phyloP scores from a whole-genome alignment of 2,797 vertebrate genomes.

The Propithecus perrieri region DNA sequence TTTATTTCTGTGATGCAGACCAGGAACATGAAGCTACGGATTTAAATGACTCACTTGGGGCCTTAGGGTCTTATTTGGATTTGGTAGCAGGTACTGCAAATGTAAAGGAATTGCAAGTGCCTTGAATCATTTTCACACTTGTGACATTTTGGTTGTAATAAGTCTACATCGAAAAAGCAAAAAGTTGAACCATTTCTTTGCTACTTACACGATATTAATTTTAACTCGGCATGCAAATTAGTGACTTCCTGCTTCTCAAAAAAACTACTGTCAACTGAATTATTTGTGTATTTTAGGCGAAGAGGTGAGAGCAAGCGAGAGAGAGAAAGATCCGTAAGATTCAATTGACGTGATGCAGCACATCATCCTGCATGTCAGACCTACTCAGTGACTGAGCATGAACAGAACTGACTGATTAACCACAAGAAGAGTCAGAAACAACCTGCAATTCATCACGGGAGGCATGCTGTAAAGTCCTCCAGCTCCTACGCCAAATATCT shows the following conservation, averaged over 20 bases:
- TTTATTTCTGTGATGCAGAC: not conserved
- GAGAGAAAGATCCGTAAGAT: not conserved
- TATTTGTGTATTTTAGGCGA: not conserved
- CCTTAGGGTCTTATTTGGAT: not conserved
- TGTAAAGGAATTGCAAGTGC: not conserved
- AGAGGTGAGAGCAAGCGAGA: not conserved
- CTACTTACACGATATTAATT: not conserved
- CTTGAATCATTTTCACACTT: not conserved
- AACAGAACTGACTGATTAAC: not conserved
- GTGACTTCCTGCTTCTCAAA: not conserved
- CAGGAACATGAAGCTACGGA: not conserved
- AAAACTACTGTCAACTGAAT: not conserved
- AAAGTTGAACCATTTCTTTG: not conserved
- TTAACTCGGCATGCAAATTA: not conserved
- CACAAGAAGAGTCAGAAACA: not conserved
- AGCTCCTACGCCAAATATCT: not conserved
- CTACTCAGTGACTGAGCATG: not conserved
- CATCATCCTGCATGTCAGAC: not conserved
- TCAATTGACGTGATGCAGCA: not conserved
- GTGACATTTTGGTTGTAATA: slow-evolving; percentile 9
- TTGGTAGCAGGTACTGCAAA: not conserved
- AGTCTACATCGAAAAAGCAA: not conserved
- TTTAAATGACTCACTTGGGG: not conserved
- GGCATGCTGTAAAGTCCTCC: not conserved
- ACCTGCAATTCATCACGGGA: not conserved